Evolutionary conservation across 2,797 vertebrate species (phyloP).

Genomic region (Poeciliopsis turneri): DNA sequence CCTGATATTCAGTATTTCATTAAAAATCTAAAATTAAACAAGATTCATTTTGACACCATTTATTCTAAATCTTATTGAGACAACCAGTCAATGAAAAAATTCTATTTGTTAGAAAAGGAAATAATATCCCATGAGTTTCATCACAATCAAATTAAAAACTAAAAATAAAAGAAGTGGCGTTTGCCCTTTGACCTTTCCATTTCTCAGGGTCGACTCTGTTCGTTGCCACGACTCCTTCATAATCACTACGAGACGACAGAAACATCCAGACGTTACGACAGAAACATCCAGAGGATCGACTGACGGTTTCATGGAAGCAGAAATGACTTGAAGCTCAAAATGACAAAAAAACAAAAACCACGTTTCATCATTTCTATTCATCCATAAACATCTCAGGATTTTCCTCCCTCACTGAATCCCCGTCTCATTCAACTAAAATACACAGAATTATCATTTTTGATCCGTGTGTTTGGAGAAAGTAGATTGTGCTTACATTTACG

Average conservation of each 20-base stretch:
- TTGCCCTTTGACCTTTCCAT: background rate
- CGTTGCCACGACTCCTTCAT: constrained; percentile 8
- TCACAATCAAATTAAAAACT: too few relatives aligned
- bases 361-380: background rate
- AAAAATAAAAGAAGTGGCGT: too few relatives aligned
- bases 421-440: background rate
- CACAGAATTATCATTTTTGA: background rate
- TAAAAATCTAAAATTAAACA: background rate
- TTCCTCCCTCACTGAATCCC: background rate
- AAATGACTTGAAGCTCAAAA: background rate
- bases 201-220: background rate
- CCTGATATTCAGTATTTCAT: background rate
- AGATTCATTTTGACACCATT: background rate
- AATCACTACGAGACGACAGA: constrained; percentile 12
- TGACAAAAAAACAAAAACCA: background rate
- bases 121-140: background rate
- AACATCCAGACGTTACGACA: constrained; percentile 34
- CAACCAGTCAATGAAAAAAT: background rate
- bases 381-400: background rate
- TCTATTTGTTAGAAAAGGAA: background rate
- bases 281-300: constrained; percentile 23
- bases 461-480: background rate
- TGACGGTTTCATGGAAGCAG: constrained; percentile 12
- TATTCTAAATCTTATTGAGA: background rate
- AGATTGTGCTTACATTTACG: constrained; percentile 38